Evolutionary conservation across 1,140 invertebrate species (phyloP), one percentile per base, ranked within the genome.

Genomic region (Lithobius niger): DNA sequence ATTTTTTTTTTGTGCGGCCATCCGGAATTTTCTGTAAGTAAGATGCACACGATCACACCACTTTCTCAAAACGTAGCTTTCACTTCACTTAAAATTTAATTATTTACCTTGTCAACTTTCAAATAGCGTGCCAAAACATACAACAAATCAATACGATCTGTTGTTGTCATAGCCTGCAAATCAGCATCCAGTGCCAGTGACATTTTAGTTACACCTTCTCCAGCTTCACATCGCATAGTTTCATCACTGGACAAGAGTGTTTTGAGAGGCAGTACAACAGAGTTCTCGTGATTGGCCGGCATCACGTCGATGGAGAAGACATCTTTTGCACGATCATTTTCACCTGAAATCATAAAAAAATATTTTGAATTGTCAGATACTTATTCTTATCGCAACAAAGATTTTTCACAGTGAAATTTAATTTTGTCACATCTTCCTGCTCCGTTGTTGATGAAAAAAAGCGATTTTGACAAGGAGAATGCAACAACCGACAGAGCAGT

Each of bases 291-390:
- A 21, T 60, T 54, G 16, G 19, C 31, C 22, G 66, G 69, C 1
- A 75, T 53, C 2, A 82, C 77, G 62, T 79, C 73, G 31, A 83
- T 67, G 50, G 75, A 71, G 63, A 79, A 79, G 19, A 69, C 66
- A 64, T 76, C 76, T 58, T 72, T 72, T 22, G 72, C 70, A 49
- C 62, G 57, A 52, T 67, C 64, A 24, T 64, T 67, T 27, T 66
- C 63, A 36, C 71, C 71, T 25, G 57, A 44, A 27, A 36, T 19
- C 10, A 48, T 19, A 4, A 47, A 48, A 18, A 36, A 36, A 1
- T 16, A n/a, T 18, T 31, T 19, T 18, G 15, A 55, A 15, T n/a
- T n/a, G n/a, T n/a, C n/a, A n/a, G n/a, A n/a, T n/a, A n/a, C n/a
- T n/a, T n/a, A n/a, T n/a, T n/a, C n/a, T n/a, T n/a, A n/a, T n/a